These are phyloP conservation scores for Episyrphus balteatus DNA, from an alignment of 1,140 invertebrate genomes.

Conservation along the genomic window DNA sequence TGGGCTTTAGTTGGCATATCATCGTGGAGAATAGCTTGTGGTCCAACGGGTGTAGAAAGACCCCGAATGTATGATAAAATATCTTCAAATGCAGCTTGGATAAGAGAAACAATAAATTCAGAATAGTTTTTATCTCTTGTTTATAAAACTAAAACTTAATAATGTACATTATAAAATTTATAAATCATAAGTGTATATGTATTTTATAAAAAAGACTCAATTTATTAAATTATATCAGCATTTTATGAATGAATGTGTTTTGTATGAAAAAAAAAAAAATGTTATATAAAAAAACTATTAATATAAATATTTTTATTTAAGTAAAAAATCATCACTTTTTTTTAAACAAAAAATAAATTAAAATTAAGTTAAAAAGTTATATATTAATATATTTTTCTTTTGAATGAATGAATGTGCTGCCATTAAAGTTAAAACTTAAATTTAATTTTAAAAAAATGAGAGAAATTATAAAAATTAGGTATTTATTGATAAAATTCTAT, in stretches of 20 bases:
- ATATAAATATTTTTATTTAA: too few species aligned
- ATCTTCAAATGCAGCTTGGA: constrained; percentile 68
- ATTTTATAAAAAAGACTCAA: too few species aligned
- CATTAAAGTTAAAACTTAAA: too few species aligned
- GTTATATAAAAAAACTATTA: too few species aligned
- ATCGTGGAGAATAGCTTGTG: constrained; percentile 72
- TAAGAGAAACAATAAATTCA: constrained; percentile 51
- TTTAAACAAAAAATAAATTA: too few species aligned
- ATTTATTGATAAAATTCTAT: too few species aligned
- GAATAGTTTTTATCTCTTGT: constrained; percentile 8
- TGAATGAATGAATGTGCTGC: too few species aligned
- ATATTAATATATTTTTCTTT: too few species aligned
- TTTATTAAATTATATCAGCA: neutral
- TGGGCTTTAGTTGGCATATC: constrained; percentile 66
- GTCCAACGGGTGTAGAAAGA: constrained; percentile 52
- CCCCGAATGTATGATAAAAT: constrained; percentile 73
- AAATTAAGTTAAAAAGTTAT: too few species aligned
- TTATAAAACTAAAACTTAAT: constrained; percentile 6
- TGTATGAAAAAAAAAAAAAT: constrained; percentile 13
- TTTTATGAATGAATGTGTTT: constrained; percentile 14
- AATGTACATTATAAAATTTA: constrained; percentile 1
- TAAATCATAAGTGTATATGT: neutral
- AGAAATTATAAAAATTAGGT: too few species aligned
- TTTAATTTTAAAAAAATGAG: too few species aligned
- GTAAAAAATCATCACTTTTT: too few species aligned